Base-by-base conservation (phyloP, 1,140 invertebrate species). In the Drosophila tani region DNA sequence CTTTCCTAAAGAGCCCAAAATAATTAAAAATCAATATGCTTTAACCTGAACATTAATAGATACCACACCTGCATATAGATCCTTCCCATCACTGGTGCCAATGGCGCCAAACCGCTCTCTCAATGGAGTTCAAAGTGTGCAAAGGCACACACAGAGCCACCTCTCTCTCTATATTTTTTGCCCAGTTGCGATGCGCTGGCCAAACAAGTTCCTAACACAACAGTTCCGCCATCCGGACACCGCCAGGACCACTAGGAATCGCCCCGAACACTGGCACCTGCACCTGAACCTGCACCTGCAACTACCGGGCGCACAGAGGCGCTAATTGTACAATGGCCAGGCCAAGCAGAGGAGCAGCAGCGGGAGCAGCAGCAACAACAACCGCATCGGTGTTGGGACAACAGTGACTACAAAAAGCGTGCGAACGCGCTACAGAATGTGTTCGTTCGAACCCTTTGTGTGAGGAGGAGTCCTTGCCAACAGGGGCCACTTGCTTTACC, bases 281-380 rank as follows among this genome's bases (percentile, higher is more conserved):
- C 29, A 41, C 9, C 49, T 51, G 50, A 27, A 8, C 2, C 65
- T n/a, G 46, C 21, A 32, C 24, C 57, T 11, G 35, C 35, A 38
- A 38, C 35, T 38, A 58, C 35, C 24, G 29, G 62, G 35, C 50
- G 57, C 27, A 62, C 49, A 55, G 62, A 45, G 60, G 75, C 79
- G 82, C 82, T 86, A 86, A 86, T 86, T 86, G 82, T 74, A 87
- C 82, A 87, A 82, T 82, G 58, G 70, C n/a, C 63, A 59, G 35
- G 67, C 63, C 60, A 74, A 45, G 51, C 55, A 56, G 27, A 75
- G 51, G 32, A 57, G 56, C 74, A 68, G 66, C 15, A 57, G 21
- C 3, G 4, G 57, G 53, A 41, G 6, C 21, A 65, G 45, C 68
- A 56, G 50, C 67, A 69, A 65, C 19, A 58, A 67, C 57, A 46